Conservation (phyloP, 2,113 vertebrate species). For the Salvator merianae region DNA sequence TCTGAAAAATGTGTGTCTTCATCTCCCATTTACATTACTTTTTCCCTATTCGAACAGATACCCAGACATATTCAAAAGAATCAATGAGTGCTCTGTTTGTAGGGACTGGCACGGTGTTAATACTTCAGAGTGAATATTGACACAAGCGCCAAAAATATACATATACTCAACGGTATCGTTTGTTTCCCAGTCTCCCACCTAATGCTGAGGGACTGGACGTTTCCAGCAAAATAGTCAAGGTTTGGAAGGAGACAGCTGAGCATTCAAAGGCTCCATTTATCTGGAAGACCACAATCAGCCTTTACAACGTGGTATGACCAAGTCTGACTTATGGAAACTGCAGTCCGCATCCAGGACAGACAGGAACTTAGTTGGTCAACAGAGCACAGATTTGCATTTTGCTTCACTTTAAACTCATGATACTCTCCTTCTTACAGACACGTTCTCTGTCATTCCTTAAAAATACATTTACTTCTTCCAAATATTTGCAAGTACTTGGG, state of each 20-base stretch:
- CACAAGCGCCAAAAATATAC: background rate
- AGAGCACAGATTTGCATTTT: too few species aligned
- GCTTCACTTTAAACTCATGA: background rate
- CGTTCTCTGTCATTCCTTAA: background rate
- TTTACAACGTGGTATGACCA: too few species aligned
- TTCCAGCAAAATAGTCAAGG: background rate
- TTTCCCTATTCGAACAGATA: background rate
- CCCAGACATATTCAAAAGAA: background rate
- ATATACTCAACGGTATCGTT: background rate
- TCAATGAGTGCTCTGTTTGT: background rate
- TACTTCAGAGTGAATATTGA: background rate
- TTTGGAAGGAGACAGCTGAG: background rate
- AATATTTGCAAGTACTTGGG: background rate
- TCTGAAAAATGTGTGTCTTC: background rate
- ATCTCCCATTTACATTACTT: background rate
- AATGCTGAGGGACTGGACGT: background rate
- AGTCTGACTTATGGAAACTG: too few species aligned
- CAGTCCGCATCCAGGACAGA: too few species aligned
- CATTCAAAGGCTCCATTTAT: background rate
- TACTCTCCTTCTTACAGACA: background rate
- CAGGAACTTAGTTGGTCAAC: too few species aligned
- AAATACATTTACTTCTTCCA: background rate
- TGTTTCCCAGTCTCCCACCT: background rate
- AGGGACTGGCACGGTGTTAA: background rate
- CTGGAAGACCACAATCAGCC: background rate